Base-by-base conservation (phyloP, 2,113 vertebrate genomes). In the Pterocles gutturalis region DNA sequence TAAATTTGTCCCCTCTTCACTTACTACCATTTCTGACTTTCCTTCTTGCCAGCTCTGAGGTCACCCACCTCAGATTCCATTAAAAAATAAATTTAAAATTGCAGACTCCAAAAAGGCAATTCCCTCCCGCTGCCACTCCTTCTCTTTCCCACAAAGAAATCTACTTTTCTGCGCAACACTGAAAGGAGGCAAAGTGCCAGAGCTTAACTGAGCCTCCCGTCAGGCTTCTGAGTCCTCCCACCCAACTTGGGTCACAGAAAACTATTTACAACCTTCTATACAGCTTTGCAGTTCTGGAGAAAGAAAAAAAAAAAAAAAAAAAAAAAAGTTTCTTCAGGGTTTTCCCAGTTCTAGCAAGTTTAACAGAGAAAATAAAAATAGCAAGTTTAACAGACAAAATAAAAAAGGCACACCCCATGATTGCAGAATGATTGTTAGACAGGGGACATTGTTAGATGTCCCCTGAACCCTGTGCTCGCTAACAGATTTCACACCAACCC, bases 161-260 rank as follows among this genome's bases (percentile, higher is more conserved):
- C 55, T 89, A 78, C 86, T 97, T 94, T 97, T 89, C 90, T 49
- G 33, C 93, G 73, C 60, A 89, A 72, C 24, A 2, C 87, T 91
- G 83, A 96, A 97, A 96, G 34, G 11, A 64, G 65, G 90, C 88
- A 93, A 66, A 78, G 22, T 79, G 75, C 88, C 94, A 97, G 53
- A 38, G 21, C 22, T 36, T 17, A 85, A 78, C 69, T 70, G 62
- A 89, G 60, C 29, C 45, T 75, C 57, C 72, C 62, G 70, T 84
- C 45, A 87, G 58, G 25, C n/a, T 83, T 65, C 26, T 51, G 65
- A 76, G 78, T 33, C 41, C 49, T 70, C 86, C 69, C 65, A 57
- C 55, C 57, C 54, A 78, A 62, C 34, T 1, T 81, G 28, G 36
- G 58, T 49, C 51, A 89, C 57, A 88, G 69, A 79, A 76, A 79